A percentile compares a stretch with the other conserved stretches of the same genome.
These are phyloP conservation scores for Channa argus DNA, from an alignment of 2,113 vertebrate genomes.

Conservation along the genomic window DNA sequence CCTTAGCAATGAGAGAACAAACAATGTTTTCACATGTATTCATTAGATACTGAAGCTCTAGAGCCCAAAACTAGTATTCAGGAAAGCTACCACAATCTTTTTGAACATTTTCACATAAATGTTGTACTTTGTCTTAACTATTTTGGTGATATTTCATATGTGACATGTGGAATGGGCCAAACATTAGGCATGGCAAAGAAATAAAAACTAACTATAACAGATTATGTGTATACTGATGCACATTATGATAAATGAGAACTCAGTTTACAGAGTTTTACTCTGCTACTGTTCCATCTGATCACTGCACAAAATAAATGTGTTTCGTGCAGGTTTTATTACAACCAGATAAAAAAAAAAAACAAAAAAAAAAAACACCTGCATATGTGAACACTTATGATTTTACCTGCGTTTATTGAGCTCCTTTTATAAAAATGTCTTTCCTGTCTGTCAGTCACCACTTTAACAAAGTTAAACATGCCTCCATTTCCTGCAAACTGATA, in stretches of 20 bases:
- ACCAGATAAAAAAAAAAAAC: background rate
- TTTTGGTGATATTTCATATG: background rate
- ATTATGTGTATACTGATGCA: background rate
- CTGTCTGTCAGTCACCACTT: slow-evolving; percentile 14
- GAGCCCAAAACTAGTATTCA: too few species aligned
- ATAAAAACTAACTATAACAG: background rate
- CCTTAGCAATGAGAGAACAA: too few species aligned
- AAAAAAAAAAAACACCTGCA: background rate
- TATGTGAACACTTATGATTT: slow-evolving; percentile 4
- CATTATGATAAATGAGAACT: background rate
- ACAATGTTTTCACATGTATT: too few species aligned
- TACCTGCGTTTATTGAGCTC: background rate
- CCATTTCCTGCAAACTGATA: slow-evolving; percentile 43
- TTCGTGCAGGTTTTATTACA: background rate
- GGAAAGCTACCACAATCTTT: background rate
- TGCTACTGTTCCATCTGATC: background rate
- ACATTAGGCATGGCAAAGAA: background rate
- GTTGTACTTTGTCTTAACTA: too few species aligned
- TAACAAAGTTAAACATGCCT: slow-evolving; percentile 43
- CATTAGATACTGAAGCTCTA: too few species aligned
- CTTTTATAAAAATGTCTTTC: background rate
- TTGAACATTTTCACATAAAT: too few species aligned
- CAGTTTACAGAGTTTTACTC: background rate
- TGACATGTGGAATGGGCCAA: background rate
- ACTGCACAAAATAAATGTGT: background rate